These are phyloP conservation scores for Pseudopipra pipra DNA, from an alignment of 2,113 vertebrate species.

Conservation along the genomic window DNA sequence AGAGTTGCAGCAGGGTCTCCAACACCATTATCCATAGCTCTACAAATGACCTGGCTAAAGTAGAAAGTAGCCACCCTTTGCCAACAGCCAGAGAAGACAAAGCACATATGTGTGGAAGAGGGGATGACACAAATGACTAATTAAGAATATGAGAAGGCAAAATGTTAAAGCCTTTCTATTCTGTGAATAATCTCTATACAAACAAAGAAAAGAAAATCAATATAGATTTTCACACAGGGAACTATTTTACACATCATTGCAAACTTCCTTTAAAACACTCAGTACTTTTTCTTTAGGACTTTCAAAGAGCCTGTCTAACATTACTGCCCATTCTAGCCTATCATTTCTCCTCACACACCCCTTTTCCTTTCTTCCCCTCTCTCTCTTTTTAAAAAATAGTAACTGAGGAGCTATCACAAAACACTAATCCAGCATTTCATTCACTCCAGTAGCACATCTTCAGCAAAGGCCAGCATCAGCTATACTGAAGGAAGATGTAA, in stretches of 20 bases:
- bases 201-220: constrained; percentile 36
- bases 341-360: neutral
- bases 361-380: neutral
- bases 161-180: constrained; percentile 38
- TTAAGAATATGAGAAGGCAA: constrained; percentile 3
- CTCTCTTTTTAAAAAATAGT: neutral
- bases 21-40: neutral
- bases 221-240: constrained; percentile 21
- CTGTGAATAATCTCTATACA: neutral
- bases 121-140: neutral
- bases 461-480: neutral
- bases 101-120: neutral
- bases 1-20: neutral
- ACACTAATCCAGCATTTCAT: neutral
- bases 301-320: neutral
- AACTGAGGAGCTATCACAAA: neutral
- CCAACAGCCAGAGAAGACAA: neutral
- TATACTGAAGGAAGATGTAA: neutral
- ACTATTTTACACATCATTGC: constrained; percentile 9
- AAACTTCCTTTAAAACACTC: constrained; percentile 2
- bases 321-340: neutral
- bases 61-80: neutral
- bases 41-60: neutral
- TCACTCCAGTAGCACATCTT: neutral
- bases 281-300: neutral